These are phyloP conservation scores for Hirtodrosophila cameraria DNA, from an alignment of 2,888 invertebrate species.

Conservation along the genomic window DNA sequence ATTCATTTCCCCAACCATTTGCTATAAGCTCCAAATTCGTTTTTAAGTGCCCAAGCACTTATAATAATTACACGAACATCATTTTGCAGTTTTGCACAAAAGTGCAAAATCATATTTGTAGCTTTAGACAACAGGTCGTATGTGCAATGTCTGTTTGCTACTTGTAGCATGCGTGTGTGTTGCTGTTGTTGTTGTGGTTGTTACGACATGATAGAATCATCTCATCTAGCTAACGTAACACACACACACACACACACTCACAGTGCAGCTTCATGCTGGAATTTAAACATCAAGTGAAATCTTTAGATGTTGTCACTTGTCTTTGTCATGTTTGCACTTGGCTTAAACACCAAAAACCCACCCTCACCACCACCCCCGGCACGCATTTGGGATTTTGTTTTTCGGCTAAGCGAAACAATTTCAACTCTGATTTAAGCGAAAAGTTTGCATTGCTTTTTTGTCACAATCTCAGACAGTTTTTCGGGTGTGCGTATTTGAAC, in stretches of 20 bases:
- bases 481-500: conserved; percentile 16
- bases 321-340: conserved; percentile 72
- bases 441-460: conserved; percentile 28
- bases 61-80: conserved; percentile 31
- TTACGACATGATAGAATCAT: conserved; percentile 49
- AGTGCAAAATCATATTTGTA: conserved; percentile 6
- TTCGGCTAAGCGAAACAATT: conserved; percentile 42
- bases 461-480: conserved; percentile 19
- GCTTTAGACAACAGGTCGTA: conserved; percentile 55
- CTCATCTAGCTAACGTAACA: conserved; percentile 16
- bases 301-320: conserved; percentile 68
- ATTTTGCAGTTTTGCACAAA: conserved; percentile 4
- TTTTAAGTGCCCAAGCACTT: conserved; percentile 30
- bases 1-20: background rate
- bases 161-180: conserved; percentile 7
- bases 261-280: conserved; percentile 26
- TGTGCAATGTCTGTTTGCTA: conserved; percentile 33
- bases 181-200: conserved; percentile 1
- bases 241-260: background rate
- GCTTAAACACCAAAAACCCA: no score
- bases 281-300: conserved; percentile 67
- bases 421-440: conserved; percentile 35
- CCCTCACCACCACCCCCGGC: no score
- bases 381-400: conserved; percentile 11
- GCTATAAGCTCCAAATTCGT: background rate